phyloP scores from a whole-genome alignment of 2,888 invertebrate species.

The Melinopterus prodromus region DNA sequence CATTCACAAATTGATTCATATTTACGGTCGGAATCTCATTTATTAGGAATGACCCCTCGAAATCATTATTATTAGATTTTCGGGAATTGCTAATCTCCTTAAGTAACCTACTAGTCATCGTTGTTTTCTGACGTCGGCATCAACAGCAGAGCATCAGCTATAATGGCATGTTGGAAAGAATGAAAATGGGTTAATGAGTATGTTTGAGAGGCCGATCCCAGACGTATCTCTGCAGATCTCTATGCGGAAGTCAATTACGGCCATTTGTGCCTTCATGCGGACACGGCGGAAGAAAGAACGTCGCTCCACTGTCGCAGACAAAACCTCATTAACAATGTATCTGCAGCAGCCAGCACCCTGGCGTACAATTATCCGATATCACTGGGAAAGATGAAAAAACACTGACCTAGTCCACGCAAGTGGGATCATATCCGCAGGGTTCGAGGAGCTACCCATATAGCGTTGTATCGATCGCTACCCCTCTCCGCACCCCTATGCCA shows the following conservation, averaged over 20 bases:
- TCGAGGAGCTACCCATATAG: conserved; percentile 32
- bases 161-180: background rate
- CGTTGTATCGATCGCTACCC: conserved; percentile 32
- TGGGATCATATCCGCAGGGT: conserved; percentile 42
- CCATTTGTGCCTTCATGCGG: background rate
- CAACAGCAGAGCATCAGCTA: background rate
- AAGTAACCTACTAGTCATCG: background rate
- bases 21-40: too few relatives aligned
- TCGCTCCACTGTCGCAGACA: background rate
- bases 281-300: background rate
- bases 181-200: background rate
- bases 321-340: conserved; percentile 16
- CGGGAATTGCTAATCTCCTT: background rate
- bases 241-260: background rate
- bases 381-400: conserved; percentile 27
- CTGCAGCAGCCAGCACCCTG: background rate
- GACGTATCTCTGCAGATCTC: background rate
- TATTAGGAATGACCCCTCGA: background rate
- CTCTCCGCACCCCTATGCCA: conserved; percentile 28
- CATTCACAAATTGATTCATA: too few relatives aligned
- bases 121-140: background rate
- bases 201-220: background rate
- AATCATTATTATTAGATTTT: background rate
- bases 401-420: conserved; percentile 43
- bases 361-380: conserved; percentile 10